Base-by-base conservation (phyloP, 2,888 invertebrate species). In the Dorcus hopei region DNA sequence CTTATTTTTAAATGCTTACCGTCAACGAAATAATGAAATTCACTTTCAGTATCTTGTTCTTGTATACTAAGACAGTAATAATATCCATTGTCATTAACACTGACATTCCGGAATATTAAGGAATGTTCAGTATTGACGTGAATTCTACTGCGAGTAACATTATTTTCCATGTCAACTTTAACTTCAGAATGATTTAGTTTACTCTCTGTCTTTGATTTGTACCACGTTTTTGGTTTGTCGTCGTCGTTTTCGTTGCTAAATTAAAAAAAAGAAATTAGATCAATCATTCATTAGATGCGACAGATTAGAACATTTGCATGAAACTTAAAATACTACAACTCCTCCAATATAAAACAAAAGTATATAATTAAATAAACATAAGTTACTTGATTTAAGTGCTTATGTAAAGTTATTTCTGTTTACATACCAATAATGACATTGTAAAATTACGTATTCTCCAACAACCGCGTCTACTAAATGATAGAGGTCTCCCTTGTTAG, bases 21-120 rank as follows among this genome's bases (percentile, higher is more conserved):
- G 68, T 83, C 83, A 11, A 83, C 68, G 49, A 80, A 77, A 64
- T 80, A 83, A 68, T 81, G 81, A 61, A 74, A 80, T 69, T 80
- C 80, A 39, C 80, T 76, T 43, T 78, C 72, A 9, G 61, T 59
- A 53, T 79, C 76, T 50, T 77, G 71, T 3, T 74, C 71, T 57
- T 78, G 75, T n/a, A 72, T 65, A 11, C 80, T 78, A 59, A 78
- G 76, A 59, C 84, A 84, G 54, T 76, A 79, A 71, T 84, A 84
- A 64, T 82, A 72, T 1, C 82, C 83, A 3, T 74, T 69, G 65
- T 84, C 83, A 4, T 71, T 59, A 0, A 50, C 38, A 1, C 72
- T 67, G 14, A 83, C 70, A 61, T 79, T 73, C 57, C 72, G 74
- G 47, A 84, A 77, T 3, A 80, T 74, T 45, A 84, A 72, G 33